Evolutionary conservation across 2,113 vertebrate species (phyloP), one percentile per base, ranked within the genome.

Genomic region (Elgaria multicarinata): DNA sequence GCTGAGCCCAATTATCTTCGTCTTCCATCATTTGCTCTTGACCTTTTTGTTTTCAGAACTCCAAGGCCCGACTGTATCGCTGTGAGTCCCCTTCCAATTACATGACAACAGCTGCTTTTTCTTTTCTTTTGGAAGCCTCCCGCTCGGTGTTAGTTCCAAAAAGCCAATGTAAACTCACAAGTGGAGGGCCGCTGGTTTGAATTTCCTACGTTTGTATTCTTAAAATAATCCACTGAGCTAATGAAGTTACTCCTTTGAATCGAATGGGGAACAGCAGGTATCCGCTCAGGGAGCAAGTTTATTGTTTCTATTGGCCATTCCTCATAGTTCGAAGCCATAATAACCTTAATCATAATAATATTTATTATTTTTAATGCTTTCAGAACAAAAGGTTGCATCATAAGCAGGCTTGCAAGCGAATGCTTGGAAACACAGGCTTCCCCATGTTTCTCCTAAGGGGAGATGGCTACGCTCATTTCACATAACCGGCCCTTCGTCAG

Each of bases 161-260:
- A 20, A 72, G 77, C 46, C 58, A 55, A 36, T n/a, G 31, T 91
- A 93, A 87, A 71, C 74, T 72, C 55, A 66, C 33, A 18, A 67
- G 58, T 71, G 75, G 20, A 92, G 90, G 62, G 62, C 20, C 75
- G 6, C 71, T 72, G 36, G 53, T 76, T 75, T 94, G 86, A 0
- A 83, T 89, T 94, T 95, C 89, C 93, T 95, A 89, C 79, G 91
- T 95, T 94, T 95, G 91, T 94, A 85, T 92, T 93, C 90, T 87
- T 80, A 82, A 87, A 87, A 53, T 87, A 87, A 87, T 79, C 72
- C 39, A 71, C 33, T 8, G 13, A 87, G 86, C 20, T 46, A 91
- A 89, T 89, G 0, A 42, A 28, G 2, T 90, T 33, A 87, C 93
- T 89, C 91, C 28, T 79, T 1, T 90, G n/a, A 81, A 80, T 66